Conservation (phyloP, 2,797 vertebrate genomes). For the Megaceryle alcyon region DNA sequence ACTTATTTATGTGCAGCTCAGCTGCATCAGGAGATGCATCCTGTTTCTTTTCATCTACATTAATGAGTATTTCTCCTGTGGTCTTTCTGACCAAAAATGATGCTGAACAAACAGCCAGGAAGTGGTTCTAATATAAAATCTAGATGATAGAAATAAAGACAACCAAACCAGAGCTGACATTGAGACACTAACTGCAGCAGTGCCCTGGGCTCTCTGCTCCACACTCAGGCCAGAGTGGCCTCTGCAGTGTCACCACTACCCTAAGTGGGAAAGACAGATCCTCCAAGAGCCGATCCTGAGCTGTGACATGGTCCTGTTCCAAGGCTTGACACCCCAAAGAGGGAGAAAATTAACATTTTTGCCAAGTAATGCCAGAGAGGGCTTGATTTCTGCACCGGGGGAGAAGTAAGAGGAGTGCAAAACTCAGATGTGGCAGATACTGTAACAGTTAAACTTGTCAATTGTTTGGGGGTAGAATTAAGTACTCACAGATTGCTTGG, state of each 20-base stretch:
- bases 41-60: neutral
- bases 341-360: neutral
- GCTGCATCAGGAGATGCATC: neutral
- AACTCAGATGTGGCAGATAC: neutral
- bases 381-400: neutral
- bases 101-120: neutral
- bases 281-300: neutral
- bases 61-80: neutral
- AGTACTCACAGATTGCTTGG: neutral
- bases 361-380: neutral
- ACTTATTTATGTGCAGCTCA: neutral
- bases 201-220: neutral
- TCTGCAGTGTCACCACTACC: neutral
- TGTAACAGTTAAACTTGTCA: neutral
- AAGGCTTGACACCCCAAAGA: neutral
- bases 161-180: neutral
- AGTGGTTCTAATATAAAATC: neutral
- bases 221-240: neutral
- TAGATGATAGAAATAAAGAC: neutral
- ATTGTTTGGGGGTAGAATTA: neutral
- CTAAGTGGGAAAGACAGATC: neutral
- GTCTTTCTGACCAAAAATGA: neutral
- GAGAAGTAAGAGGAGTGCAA: neutral
- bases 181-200: neutral
- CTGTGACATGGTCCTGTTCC: neutral